phyloP scores from a whole-genome alignment of 2,113 vertebrate species.

The Bagarius yarrelli region DNA sequence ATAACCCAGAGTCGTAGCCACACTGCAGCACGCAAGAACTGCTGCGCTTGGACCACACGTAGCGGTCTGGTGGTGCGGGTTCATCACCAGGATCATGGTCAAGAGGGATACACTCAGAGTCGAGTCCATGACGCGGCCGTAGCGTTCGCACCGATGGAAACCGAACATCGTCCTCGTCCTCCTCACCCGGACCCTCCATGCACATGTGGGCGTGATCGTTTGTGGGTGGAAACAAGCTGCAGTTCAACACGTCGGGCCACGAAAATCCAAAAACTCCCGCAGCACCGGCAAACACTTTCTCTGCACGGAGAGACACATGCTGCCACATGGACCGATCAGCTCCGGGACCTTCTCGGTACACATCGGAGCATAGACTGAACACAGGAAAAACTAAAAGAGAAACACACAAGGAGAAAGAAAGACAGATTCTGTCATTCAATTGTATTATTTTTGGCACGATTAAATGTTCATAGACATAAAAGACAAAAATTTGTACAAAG shows the following conservation, averaged over 20 bases:
- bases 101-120: constrained; percentile 80
- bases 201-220: constrained; percentile 99
- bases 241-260: constrained; percentile 94
- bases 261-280: constrained; percentile 96
- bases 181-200: constrained; percentile 95
- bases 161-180: constrained; percentile 87
- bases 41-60: constrained; percentile 94
- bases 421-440: background rate
- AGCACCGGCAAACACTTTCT: constrained; percentile 92
- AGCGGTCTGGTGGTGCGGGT: constrained; percentile 75
- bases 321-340: constrained; percentile 94
- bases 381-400: constrained; percentile 88
- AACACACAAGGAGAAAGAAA: background rate
- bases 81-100: constrained; percentile 21
- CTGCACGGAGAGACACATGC: constrained; percentile 97
- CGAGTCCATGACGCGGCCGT: constrained; percentile 72
- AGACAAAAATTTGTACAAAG: background rate
- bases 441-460: background rate
- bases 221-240: constrained; percentile 95
- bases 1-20: constrained; percentile 91
- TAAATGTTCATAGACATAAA: background rate
- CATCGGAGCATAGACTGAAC: constrained; percentile 97
- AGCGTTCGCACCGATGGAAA: constrained; percentile 77
- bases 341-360: constrained; percentile 98
- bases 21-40: constrained; percentile 89